Conservation (phyloP, 2,113 vertebrate species). For the Mus spicilegus region DNA sequence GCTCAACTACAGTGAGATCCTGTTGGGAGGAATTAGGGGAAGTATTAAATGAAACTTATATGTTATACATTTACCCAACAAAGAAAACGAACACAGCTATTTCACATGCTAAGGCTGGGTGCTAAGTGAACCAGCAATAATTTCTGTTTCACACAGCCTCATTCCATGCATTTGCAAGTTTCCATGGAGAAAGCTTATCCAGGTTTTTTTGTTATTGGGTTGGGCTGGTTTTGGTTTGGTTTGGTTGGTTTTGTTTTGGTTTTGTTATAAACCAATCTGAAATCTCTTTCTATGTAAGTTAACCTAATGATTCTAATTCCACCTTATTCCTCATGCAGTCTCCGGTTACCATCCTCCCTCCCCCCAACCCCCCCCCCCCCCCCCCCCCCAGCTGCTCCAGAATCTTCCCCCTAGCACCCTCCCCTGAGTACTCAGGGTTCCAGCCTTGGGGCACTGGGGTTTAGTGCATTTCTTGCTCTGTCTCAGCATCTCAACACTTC, state of each 20-base stretch:
- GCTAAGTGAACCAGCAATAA: background rate
- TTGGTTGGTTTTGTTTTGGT: too few species aligned
- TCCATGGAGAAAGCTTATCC: background rate
- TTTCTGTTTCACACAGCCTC: background rate
- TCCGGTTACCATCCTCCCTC: background rate
- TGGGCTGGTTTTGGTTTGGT: too few species aligned
- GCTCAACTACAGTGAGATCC: background rate
- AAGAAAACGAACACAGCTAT: background rate
- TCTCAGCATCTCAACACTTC: background rate
- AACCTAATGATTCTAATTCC: background rate
- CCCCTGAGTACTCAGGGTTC: background rate
- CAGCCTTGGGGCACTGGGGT: background rate
- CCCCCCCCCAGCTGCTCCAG: background rate
- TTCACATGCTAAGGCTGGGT: background rate
- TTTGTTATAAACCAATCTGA: background rate
- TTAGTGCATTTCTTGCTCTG: background rate
- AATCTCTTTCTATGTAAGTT: background rate
- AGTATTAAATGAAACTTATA: background rate
- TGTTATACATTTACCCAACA: background rate
- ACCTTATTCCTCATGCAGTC: background rate
- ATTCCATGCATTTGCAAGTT: background rate
- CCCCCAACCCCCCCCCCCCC: too few species aligned
- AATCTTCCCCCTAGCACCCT: background rate
- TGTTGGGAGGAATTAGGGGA: background rate
- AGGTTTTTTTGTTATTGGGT: background rate